These are phyloP conservation scores for Passer domesticus DNA, from an alignment of 2,113 vertebrate species.

Conservation along the genomic window DNA sequence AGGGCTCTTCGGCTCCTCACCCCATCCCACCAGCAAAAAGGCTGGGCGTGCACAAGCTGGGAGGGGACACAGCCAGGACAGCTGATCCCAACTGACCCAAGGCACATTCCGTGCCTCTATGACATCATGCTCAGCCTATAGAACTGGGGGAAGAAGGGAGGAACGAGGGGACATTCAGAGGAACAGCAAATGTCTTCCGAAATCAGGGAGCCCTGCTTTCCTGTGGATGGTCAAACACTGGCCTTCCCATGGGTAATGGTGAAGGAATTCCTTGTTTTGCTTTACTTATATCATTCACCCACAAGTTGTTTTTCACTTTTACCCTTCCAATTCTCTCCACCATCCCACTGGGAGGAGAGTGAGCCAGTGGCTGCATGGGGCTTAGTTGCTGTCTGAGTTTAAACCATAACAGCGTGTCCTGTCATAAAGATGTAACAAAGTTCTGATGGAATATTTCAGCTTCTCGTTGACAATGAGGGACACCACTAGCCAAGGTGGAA, in stretches of 20 bases:
- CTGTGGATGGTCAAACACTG: accelerated
- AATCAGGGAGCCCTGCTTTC: background rate
- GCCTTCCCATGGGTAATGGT: background rate
- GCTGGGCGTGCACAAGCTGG: background rate
- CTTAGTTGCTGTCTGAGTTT: background rate
- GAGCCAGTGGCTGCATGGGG: background rate
- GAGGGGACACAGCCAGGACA: background rate
- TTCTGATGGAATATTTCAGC: background rate
- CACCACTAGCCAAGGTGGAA: background rate
- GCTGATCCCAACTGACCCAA: background rate
- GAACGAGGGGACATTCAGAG: accelerated
- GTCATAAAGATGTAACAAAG: background rate
- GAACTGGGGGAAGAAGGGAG: background rate
- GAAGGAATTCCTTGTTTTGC: background rate
- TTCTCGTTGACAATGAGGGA: background rate
- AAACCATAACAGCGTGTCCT: background rate
- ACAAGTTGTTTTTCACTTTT: background rate
- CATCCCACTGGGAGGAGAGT: background rate
- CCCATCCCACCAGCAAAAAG: background rate
- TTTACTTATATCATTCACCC: background rate
- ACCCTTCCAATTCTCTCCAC: background rate
- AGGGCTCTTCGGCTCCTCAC: background rate
- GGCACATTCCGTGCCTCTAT: background rate
- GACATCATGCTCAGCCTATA: background rate
- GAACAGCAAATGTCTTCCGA: accelerated